These are phyloP conservation scores for Paratilapia polleni DNA, from an alignment of 2,113 vertebrate species.

Conservation along the genomic window DNA sequence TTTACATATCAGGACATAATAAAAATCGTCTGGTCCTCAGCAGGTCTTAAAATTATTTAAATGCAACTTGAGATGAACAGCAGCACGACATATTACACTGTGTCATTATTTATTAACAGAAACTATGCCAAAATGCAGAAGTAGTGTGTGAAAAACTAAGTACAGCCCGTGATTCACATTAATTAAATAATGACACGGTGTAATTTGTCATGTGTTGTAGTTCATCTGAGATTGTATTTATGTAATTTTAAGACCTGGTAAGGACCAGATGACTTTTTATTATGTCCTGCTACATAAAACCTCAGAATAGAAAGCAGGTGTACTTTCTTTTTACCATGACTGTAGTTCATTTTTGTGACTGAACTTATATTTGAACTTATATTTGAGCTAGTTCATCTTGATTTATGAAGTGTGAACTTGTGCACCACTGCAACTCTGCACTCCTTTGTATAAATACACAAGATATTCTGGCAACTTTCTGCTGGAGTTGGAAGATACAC, in stretches of 20 bases:
- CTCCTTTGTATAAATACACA: neutral
- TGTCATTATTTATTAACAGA: neutral
- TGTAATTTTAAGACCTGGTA: neutral
- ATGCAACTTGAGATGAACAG: rapidly evolving
- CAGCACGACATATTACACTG: neutral
- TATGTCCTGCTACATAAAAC: neutral
- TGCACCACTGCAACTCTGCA: neutral
- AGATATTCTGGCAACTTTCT: neutral
- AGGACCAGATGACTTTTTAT: neutral
- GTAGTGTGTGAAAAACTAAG: neutral
- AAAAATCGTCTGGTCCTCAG: neutral
- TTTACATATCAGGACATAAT: neutral
- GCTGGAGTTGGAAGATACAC: neutral
- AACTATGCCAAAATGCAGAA: neutral
- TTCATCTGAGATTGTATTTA: neutral
- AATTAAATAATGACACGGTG: neutral
- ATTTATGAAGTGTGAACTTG: neutral
- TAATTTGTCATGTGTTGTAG: neutral
- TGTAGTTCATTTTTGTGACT: neutral
- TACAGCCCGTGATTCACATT: too few species aligned
- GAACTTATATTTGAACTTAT: neutral
- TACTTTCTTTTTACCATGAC: neutral
- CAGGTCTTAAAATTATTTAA: too few species aligned
- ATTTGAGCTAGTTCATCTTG: neutral
- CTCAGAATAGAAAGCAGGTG: too few species aligned